A percentile compares a stretch with the other conserved stretches of the same genome.
These are phyloP conservation scores for Latrodectus elegans DNA, from an alignment of 2,888 invertebrate species.

Conservation along the genomic window DNA sequence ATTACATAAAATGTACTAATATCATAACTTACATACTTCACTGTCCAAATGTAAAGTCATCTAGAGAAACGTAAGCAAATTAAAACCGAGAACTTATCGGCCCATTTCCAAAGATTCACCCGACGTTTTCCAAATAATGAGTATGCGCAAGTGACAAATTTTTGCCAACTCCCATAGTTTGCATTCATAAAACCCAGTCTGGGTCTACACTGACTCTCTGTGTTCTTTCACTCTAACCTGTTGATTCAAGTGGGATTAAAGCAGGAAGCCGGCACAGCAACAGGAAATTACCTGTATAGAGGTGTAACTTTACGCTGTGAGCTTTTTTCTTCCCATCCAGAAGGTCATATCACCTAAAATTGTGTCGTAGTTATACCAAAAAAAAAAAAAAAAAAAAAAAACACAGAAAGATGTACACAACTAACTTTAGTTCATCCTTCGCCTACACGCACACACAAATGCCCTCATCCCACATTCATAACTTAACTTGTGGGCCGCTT, in stretches of 20 bases:
- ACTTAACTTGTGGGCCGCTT: no score
- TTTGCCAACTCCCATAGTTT: constrained; percentile 25
- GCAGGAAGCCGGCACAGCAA: constrained; percentile 5
- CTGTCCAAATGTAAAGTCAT: no score
- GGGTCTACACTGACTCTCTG: neutral
- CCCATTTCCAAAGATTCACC: neutral
- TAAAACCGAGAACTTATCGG: neutral
- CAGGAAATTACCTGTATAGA: constrained; percentile 31
- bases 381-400: no score
- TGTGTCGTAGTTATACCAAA: neutral
- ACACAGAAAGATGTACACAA: neutral
- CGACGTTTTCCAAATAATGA: neutral
- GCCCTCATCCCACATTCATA: no score
- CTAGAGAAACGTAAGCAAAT: no score
- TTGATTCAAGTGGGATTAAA: constrained; percentile 32
- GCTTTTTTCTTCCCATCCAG: neutral
- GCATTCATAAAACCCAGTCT: constrained; percentile 18
- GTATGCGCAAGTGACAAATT: constrained; percentile 1
- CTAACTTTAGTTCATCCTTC: no score
- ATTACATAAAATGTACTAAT: no score
- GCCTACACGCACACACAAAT: no score
- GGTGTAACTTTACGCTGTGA: constrained; percentile 26
- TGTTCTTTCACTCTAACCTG: neutral
- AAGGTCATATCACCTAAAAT: constrained; percentile 21
- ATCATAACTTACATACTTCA: no score